These are phyloP conservation scores for Ligdia adustata DNA, from an alignment of 2,888 invertebrate genomes.

Conservation along the genomic window DNA sequence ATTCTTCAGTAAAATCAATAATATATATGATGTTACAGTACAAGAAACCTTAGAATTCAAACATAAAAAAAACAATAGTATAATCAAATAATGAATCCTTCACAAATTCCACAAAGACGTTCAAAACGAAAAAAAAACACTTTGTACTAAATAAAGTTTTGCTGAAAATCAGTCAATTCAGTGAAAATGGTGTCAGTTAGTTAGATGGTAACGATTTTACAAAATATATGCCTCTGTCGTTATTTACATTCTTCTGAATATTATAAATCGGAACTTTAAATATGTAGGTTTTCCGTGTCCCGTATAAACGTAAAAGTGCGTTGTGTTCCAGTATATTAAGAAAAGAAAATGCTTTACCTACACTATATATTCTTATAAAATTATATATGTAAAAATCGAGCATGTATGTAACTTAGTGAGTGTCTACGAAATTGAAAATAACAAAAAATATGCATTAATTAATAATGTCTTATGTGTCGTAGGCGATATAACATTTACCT, in stretches of 20 bases:
- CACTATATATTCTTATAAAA: conserved; percentile 83
- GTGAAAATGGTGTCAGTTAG: conserved; percentile 77
- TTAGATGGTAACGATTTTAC: conserved; percentile 60
- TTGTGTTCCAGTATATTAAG: conserved; percentile 75
- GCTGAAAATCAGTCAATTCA: conserved; percentile 76
- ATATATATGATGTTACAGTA: not conserved
- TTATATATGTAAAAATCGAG: conserved; percentile 80
- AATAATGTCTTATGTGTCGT: conserved; percentile 69
- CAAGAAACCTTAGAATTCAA: conserved; percentile 15
- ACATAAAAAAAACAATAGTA: not conserved
- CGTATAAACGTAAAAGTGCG: conserved; percentile 69
- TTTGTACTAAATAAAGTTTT: conserved; percentile 51
- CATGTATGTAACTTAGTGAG: conserved; percentile 75
- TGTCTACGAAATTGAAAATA: conserved; percentile 75
- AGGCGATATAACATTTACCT: conserved; percentile 54
- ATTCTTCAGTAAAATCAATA: conserved; percentile 44
- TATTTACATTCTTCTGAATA: conserved; percentile 68
- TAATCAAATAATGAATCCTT: not conserved
- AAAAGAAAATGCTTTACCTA: conserved; percentile 82
- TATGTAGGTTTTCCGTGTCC: conserved; percentile 74
- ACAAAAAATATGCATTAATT: conserved; percentile 58
- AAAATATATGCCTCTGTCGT: conserved; percentile 60
- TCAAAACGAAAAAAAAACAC: conserved; percentile 47
- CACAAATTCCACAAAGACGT: conserved; percentile 59
- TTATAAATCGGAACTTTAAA: conserved; percentile 59